These are phyloP conservation scores for Leptinotarsa haldemani DNA, from an alignment of 2,888 invertebrate genomes.

Conservation along the genomic window DNA sequence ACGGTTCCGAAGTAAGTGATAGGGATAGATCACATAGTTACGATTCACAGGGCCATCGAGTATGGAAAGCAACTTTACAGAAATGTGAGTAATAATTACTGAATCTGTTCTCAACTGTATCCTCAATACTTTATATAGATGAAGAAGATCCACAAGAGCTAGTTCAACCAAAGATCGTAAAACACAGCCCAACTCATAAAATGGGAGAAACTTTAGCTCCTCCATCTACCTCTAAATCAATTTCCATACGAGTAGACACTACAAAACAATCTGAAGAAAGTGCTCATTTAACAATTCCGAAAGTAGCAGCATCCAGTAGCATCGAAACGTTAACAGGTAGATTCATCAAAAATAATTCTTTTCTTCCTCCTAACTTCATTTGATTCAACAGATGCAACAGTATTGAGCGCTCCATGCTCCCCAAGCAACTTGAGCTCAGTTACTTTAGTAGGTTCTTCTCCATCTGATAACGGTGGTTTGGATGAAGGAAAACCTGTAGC, in stretches of 20 bases:
- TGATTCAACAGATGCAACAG: constrained; percentile 63
- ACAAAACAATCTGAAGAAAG: constrained; percentile 68
- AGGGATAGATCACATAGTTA: constrained; percentile 73
- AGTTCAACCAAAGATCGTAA: constrained; percentile 59
- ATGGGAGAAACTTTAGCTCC: constrained; percentile 48
- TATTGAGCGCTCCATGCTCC: constrained; percentile 74
- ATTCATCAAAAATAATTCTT: not conserved
- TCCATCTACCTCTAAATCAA: constrained; percentile 61
- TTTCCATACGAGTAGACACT: constrained; percentile 66
- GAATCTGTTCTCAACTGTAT: not conserved
- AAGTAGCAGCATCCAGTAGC: constrained; percentile 80
- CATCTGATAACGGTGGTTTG: constrained; percentile 64
- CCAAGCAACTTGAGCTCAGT: constrained; percentile 81
- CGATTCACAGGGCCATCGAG: constrained; percentile 67
- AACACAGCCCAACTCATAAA: constrained; percentile 57
- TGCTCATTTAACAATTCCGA: constrained; percentile 78
- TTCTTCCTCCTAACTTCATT: not conserved
- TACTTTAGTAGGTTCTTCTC: constrained; percentile 75
- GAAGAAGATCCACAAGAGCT: constrained; percentile 68
- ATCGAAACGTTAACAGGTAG: constrained; percentile 82
- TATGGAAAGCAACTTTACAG: constrained; percentile 75
- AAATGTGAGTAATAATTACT: constrained; percentile 67
- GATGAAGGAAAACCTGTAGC: constrained; percentile 54
- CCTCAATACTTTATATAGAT: constrained; percentile 57
- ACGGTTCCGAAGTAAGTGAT: constrained; percentile 82